These are phyloP conservation scores for Sebastes minor DNA, from an alignment of 2,797 vertebrate species.

Conservation along the genomic window DNA sequence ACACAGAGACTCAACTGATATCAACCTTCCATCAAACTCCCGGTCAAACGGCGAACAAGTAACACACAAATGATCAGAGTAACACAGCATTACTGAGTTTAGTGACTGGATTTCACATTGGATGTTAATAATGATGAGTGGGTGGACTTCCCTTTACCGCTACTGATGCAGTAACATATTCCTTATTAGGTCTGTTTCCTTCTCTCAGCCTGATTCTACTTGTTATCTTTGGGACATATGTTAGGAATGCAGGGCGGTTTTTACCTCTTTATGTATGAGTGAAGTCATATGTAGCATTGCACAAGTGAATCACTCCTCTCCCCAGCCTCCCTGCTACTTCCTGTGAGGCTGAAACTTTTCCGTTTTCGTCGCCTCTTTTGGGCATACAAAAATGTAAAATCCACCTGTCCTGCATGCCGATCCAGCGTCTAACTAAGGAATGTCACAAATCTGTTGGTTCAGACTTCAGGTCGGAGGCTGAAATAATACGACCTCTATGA, in stretches of 20 bases:
- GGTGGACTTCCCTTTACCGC: background rate
- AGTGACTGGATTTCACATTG: background rate
- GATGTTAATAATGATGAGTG: background rate
- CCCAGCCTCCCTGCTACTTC: slow-evolving; percentile 8
- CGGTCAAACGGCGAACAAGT: background rate
- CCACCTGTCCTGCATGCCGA: slow-evolving; percentile 17
- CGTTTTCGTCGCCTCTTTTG: slow-evolving; percentile 33
- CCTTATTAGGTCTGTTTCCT: slow-evolving; percentile 31
- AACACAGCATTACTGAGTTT: background rate
- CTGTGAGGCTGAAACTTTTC: background rate
- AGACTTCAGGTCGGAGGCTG: slow-evolving; percentile 29
- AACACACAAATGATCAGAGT: background rate
- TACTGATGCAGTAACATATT: background rate
- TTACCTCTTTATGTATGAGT: slow-evolving; percentile 12
- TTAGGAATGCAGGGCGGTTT: slow-evolving; percentile 51
- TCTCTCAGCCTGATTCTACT: background rate
- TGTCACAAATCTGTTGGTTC: slow-evolving; percentile 42
- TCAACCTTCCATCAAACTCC: background rate
- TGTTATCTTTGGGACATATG: slow-evolving; percentile 30
- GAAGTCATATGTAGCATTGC: slow-evolving; percentile 32
- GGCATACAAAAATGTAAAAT: slow-evolving; percentile 2
- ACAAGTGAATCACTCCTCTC: slow-evolving; percentile 27
- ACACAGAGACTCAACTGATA: background rate
- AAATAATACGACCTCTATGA: slow-evolving; percentile 38
- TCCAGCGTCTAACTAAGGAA: slow-evolving; percentile 27